Conservation (phyloP, 2,113 vertebrate species). For the Taxidea taxus region DNA sequence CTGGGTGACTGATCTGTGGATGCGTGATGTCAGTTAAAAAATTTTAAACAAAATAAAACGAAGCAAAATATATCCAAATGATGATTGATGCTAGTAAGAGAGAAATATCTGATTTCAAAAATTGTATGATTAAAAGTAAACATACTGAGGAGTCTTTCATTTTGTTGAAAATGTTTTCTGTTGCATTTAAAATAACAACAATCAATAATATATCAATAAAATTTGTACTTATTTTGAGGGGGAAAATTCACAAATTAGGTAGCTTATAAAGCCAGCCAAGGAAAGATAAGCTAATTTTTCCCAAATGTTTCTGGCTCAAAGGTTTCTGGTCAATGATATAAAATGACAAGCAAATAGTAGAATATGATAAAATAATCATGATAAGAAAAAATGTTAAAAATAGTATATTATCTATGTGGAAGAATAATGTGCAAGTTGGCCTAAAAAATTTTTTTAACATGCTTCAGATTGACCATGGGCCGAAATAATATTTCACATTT, state of each 20-base stretch:
- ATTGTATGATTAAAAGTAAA: neutral
- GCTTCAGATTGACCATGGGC: neutral
- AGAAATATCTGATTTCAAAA: neutral
- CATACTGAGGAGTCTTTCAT: neutral
- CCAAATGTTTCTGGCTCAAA: neutral
- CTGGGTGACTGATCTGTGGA: neutral
- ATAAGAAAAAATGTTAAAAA: neutral
- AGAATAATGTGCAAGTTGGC: neutral
- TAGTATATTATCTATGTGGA: neutral
- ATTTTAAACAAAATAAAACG: neutral
- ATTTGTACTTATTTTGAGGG: neutral
- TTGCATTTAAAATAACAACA: neutral
- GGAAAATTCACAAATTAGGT: neutral
- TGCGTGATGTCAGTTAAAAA: neutral
- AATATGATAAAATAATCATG: neutral
- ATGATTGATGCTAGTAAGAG: neutral
- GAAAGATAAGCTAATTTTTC: neutral
- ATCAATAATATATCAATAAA: neutral
- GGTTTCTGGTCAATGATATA: neutral
- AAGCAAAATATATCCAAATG: neutral
- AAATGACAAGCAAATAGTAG: neutral
- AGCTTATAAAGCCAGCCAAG: neutral
- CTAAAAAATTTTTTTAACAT: neutral
- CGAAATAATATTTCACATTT: neutral
- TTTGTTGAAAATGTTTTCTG: neutral